Evolutionary conservation across 2,797 vertebrate genomes (phyloP).

Genomic region (Iguana delicatissima): DNA sequence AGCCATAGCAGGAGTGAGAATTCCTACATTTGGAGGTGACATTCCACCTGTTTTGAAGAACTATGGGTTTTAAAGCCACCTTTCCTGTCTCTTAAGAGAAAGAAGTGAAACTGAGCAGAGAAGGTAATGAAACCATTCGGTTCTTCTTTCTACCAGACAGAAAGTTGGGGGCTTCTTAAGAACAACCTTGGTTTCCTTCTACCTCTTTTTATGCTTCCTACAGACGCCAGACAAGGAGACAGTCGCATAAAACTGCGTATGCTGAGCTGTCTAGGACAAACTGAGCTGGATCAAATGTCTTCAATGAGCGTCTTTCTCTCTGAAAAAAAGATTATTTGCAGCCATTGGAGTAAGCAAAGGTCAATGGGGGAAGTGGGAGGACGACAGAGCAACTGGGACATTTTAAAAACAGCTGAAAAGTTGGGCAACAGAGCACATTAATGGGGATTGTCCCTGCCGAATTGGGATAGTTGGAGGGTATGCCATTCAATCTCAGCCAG

Average conservation of each 20-base stretch:
- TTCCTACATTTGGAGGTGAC: too few relatives aligned
- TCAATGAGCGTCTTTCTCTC: neutral
- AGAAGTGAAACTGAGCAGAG: neutral
- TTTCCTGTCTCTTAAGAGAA: neutral
- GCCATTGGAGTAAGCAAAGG: too few relatives aligned
- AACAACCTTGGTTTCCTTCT: too few relatives aligned
- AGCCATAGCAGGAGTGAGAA: too few relatives aligned
- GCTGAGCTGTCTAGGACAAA: neutral
- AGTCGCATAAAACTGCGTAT: neutral
- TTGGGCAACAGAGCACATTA: too few relatives aligned
- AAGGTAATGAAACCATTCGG: neutral
- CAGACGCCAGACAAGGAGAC: neutral
- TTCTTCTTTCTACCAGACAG: neutral
- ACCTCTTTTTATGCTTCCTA: neutral
- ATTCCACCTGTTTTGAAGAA: neutral
- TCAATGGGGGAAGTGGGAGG: too few relatives aligned
- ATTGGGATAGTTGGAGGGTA: too few relatives aligned
- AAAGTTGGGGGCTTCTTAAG: neutral
- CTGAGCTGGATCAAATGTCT: neutral
- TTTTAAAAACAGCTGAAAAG: too few relatives aligned
- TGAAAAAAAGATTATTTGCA: too few relatives aligned
- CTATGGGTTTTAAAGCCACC: neutral
- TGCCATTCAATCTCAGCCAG: too few relatives aligned
- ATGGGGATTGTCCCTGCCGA: too few relatives aligned
- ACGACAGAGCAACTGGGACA: too few relatives aligned